phyloP scores from a whole-genome alignment of 2,113 vertebrate genomes.

The Myotis lucifugus region DNA sequence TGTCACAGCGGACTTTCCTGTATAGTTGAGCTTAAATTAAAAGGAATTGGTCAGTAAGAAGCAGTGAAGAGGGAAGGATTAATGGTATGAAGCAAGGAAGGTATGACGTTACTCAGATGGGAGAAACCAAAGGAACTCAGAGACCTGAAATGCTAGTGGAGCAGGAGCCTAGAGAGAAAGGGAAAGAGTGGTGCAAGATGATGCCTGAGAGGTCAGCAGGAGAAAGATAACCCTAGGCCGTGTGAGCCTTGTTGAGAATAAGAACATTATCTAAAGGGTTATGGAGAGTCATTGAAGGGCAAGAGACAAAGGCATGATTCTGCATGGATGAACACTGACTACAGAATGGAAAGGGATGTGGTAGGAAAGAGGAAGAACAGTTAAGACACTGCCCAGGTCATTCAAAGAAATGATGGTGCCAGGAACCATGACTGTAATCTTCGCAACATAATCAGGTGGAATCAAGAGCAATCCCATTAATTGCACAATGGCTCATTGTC shows the following conservation, averaged over 20 bases:
- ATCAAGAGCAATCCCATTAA: slow-evolving; percentile 26
- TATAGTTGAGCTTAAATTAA: background rate
- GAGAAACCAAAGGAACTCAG: background rate
- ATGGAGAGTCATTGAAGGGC: background rate
- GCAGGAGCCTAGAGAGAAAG: background rate
- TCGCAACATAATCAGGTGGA: slow-evolving; percentile 22
- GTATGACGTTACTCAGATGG: background rate
- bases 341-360: background rate
- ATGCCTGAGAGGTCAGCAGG: background rate
- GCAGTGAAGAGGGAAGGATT: background rate
- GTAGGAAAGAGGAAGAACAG: background rate
- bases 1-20: background rate
- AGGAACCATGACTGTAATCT: background rate
- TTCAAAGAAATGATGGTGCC: background rate
- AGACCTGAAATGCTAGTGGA: background rate
- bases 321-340: background rate
- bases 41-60: background rate
- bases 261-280: background rate
- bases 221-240: background rate
- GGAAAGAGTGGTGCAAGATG: background rate
- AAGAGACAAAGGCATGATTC: background rate
- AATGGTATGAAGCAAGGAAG: background rate
- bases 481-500: slow-evolving; percentile 20
- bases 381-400: background rate
- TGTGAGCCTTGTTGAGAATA: background rate